Base-by-base conservation (phyloP, 1,140 invertebrate species). In the Augochlora pura region DNA sequence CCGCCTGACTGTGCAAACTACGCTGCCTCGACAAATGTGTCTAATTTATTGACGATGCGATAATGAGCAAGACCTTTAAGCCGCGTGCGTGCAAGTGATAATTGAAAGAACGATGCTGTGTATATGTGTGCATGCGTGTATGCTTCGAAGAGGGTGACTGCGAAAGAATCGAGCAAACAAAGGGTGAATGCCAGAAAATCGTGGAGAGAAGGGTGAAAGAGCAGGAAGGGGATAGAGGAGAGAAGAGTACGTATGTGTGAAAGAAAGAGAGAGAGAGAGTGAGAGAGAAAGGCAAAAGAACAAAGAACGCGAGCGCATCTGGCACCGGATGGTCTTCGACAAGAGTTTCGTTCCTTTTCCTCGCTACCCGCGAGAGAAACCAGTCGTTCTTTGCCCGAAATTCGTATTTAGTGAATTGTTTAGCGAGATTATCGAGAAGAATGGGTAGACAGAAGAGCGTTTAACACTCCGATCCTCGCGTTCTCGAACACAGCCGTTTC, bases 1-100 rank as follows among this genome's bases (percentile, higher is more conserved):
- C 79, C 78, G 83, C 82, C 86, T 87, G 82, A 76, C 80, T 80
- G 82, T 86, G 75, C 81, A 82, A 84, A 85, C 83, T 88, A 83
- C 80, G 77, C 86, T 89, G 87, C 88, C 88, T 88, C 88, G 80
- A 87, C 76, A 85, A 87, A 87, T 88, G 60, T 80, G 85, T 88
- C 83, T 89, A 88, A 90, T 89, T 89, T 88, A 88, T 88, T 83
- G 83, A 86, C 74, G 80, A 84, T 80, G 71, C 81, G 80, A 86
- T 81, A 86, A 84, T 83, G 75, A 87, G 69, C 66, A 67, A 64
- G 67, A 59, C 72, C 25, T 81, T 76, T 81, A 80, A 85, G 68
- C 71, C 76, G 77, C 52, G 81, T 60, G 57, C 27, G 62, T 78
- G 69, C 46, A 72, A 77, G 60, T 65, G 76, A 78, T 78, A 72